Conservation (phyloP, 2,797 vertebrate species). For the Chelon auratus region DNA sequence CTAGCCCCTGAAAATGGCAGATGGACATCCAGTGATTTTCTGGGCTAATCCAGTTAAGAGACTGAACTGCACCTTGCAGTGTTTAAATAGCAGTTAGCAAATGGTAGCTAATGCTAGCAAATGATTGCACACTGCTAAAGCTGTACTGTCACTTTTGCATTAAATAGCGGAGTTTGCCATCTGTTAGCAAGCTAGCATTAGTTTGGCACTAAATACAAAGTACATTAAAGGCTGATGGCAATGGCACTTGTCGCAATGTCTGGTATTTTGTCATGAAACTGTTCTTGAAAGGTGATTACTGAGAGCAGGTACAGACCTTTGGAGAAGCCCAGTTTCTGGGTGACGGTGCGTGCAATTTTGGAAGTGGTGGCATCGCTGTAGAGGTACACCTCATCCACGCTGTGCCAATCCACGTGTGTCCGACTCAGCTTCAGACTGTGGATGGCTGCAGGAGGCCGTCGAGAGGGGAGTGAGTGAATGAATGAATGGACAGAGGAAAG, state of each 20-base stretch:
- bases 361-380: constrained; percentile 99
- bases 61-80: constrained; percentile 4
- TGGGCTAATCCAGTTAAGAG: constrained; percentile 61
- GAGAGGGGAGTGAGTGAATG: constrained; percentile 41
- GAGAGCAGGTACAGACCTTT: constrained; percentile 88
- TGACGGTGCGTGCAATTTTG: constrained; percentile 97
- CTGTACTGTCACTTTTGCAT: neutral
- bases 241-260: neutral
- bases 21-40: constrained; percentile 39
- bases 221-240: neutral
- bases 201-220: neutral
- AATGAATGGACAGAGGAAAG: constrained; percentile 1
- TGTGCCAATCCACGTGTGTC: constrained; percentile 98
- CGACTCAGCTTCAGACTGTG: constrained; percentile 95
- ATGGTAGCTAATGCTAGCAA: constrained; percentile 20
- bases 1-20: constrained; percentile 19
- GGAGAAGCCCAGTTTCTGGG: constrained; percentile 97
- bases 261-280: too few species aligned
- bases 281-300: neutral
- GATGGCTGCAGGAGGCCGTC: constrained; percentile 82
- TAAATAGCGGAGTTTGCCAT: neutral
- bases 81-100: constrained; percentile 30
- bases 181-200: neutral
- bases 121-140: constrained; percentile 5
- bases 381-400: constrained; percentile 96